A percentile compares a stretch with the other conserved stretches of the same genome.
phyloP scores from a whole-genome alignment of 2,797 vertebrate species.

The Gallinago nigripennis region DNA sequence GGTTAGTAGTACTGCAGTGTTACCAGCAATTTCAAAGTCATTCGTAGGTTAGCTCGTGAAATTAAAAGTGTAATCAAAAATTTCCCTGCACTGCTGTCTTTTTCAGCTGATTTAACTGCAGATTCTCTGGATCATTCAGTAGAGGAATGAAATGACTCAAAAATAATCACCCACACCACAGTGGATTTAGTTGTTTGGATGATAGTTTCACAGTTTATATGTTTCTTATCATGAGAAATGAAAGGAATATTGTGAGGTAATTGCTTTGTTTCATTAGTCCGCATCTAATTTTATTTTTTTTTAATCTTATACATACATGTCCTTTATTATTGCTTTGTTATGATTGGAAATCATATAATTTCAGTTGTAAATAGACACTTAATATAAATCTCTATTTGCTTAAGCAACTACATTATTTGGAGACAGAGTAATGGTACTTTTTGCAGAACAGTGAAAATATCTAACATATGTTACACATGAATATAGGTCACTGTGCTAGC shows the following conservation, averaged over 20 bases:
- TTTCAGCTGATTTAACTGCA: constrained; percentile 44
- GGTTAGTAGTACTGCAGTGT: background rate
- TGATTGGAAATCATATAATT: background rate
- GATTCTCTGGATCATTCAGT: background rate
- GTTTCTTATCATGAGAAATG: background rate
- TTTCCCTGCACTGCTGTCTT: background rate
- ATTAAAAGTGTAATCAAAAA: constrained; percentile 47
- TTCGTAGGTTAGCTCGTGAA: constrained; percentile 53
- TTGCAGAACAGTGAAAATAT: background rate
- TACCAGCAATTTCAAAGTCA: constrained; percentile 53
- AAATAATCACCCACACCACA: background rate
- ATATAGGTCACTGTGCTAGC: background rate
- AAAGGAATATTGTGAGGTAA: background rate
- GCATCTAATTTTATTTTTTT: background rate
- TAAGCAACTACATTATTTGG: background rate
- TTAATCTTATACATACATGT: background rate
- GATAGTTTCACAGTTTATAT: background rate
- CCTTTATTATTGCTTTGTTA: background rate
- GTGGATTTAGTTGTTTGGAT: background rate
- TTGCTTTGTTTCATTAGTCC: background rate
- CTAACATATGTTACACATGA: background rate
- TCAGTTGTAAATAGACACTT: background rate
- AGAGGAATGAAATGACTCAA: background rate
- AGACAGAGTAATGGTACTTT: background rate
- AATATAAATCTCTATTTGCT: background rate